Conservation (phyloP, 2,888 invertebrate genomes). For the Lithosia quadra region DNA sequence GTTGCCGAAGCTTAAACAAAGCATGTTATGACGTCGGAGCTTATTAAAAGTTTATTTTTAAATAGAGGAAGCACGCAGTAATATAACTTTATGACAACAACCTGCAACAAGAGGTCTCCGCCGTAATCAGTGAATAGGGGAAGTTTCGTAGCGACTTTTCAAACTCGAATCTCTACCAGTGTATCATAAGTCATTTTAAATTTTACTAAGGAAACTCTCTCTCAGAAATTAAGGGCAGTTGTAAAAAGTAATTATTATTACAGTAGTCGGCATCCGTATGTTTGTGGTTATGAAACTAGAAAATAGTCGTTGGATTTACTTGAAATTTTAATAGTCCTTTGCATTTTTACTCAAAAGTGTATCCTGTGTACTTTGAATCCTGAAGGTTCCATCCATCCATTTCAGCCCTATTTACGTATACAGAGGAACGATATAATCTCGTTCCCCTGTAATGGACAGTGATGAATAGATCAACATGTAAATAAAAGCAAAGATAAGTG, state of each 20-base stretch:
- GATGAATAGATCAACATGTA: not conserved
- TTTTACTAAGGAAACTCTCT: conserved; percentile 15
- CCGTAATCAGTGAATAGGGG: conserved; percentile 58
- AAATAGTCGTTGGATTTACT: no score
- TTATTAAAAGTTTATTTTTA: conserved; percentile 67
- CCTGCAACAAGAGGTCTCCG: conserved; percentile 53
- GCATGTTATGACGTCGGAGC: conserved; percentile 55
- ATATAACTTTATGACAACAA: conserved; percentile 68
- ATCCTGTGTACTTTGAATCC: no score
- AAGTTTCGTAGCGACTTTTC: conserved; percentile 45
- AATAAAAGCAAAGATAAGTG: not conserved
- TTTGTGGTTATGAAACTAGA: no score
- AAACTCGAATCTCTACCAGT: conserved; percentile 30
- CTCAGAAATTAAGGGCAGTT: not conserved
- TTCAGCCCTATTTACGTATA: not conserved
- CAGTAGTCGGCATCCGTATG: no score
- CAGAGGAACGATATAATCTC: no score
- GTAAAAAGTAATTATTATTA: no score
- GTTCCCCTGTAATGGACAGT: not conserved
- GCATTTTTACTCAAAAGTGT: no score
- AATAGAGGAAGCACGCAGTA: conserved; percentile 60
- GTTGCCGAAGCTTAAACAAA: conserved; percentile 51
- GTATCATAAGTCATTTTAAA: conserved; percentile 42
- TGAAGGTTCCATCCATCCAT: no score
- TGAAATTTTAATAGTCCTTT: no score